Evolutionary conservation across 2,113 vertebrate species (phyloP), one percentile per base, ranked within the genome.

Genomic region (Sinosuthora webbiana): DNA sequence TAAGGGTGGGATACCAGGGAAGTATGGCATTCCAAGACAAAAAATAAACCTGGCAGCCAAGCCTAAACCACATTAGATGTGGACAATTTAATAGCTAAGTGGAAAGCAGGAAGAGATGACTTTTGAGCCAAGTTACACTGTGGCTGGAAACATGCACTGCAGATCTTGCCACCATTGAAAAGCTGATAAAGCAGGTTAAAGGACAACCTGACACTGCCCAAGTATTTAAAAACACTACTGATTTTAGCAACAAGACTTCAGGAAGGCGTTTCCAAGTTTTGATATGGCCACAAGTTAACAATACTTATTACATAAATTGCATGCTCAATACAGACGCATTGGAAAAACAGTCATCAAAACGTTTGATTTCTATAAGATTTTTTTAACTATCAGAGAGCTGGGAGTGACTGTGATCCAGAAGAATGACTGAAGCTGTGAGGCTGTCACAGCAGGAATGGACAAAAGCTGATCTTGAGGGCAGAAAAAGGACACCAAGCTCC

Each of bases 111-210:
- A 95, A 94, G 78, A 71, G 37, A 22, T 15, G 13, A 74, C 62
- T 85, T 62, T 7, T 41, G 31, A 92, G 59, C 73, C 82, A 37
- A 83, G n/a, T 56, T 49, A 31, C 1, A 22, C 11, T 41, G 47
- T 14, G 4, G 50, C 82, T 69, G 44, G 91, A 94, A 86, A 90
- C 13, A 79, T 1, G 7, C 30, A 57, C 31, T 83, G 74, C 70
- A 82, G 89, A 90, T 75, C 63, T 30, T 64, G 35, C 52, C 49
- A 88, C 79, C 86, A 93, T 49, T 80, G 60, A 91, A 90, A 90
- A 87, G 47, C 42, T 81, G 85, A 91, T 70, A 73, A 80, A 89
- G 50, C 15, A 90, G n/a, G 33, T 82, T 84, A 94, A 82, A 92
- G 70, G 79, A 57, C 62, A 94, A 64, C 15, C 35, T 55, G 55